Conservation (phyloP, 2,113 vertebrate genomes). For the Pseudorhombus dupliciocellatus region DNA sequence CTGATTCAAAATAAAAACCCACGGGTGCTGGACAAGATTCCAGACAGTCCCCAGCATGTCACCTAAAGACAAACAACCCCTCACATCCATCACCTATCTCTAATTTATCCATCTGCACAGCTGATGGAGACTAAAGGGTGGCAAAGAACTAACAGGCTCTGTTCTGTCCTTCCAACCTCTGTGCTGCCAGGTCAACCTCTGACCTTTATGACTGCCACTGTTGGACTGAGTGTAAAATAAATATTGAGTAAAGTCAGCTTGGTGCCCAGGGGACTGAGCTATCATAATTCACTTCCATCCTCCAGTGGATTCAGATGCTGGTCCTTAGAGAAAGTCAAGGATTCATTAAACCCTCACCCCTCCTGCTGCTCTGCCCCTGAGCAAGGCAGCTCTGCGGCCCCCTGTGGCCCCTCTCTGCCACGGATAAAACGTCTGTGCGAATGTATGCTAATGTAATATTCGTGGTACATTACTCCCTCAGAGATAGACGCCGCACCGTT, state of each 20-base stretch:
- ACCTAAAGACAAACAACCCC: too few species aligned
- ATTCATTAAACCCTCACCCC: background rate
- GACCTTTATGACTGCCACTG: background rate
- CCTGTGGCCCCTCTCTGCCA: constrained; percentile 41
- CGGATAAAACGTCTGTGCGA: constrained; percentile 54
- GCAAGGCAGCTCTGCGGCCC: constrained; percentile 13
- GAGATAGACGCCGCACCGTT: constrained; percentile 58
- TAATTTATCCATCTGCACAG: constrained; percentile 16
- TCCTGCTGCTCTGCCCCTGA: background rate
- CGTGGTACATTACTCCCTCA: constrained; percentile 57
- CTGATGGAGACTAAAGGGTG: background rate
- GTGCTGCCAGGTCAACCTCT: background rate
- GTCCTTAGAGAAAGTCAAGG: background rate
- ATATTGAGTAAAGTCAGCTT: background rate
- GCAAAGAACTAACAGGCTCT: background rate
- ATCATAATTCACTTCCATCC: too few species aligned
- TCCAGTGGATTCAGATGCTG: too few species aligned
- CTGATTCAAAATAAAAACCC: too few species aligned
- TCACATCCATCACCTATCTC: background rate
- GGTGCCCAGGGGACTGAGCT: background rate
- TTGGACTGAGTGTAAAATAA: background rate
- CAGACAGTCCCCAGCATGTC: too few species aligned
- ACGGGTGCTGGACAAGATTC: too few species aligned
- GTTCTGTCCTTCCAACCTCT: background rate
- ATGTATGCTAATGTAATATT: constrained; percentile 70